These are phyloP conservation scores for Burhinus bistriatus DNA, from an alignment of 2,113 vertebrate genomes.

Conservation along the genomic window DNA sequence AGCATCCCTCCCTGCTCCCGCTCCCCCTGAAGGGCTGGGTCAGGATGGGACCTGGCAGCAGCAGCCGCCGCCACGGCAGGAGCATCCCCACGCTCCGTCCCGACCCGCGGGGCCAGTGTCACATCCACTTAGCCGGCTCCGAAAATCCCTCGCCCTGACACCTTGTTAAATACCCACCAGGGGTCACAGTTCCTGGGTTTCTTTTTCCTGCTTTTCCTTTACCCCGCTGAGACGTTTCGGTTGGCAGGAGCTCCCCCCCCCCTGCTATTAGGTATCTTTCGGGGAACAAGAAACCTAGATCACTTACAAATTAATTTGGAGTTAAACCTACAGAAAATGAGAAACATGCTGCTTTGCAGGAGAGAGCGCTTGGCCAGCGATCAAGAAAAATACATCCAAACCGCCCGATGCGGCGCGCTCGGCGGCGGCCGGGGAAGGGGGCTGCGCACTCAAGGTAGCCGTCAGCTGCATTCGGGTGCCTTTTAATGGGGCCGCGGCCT, in stretches of 20 bases:
- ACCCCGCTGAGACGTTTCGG: constrained; percentile 49
- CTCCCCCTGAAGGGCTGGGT: background rate
- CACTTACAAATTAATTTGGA: constrained; percentile 70
- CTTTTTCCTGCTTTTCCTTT: constrained; percentile 50
- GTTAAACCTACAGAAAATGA: constrained; percentile 69
- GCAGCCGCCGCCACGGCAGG: background rate
- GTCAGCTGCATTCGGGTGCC: background rate
- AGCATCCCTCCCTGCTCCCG: background rate
- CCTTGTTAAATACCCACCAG: constrained; percentile 69
- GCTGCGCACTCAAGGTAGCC: background rate
- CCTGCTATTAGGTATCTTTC: constrained; percentile 56
- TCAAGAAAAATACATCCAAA: constrained; percentile 68
- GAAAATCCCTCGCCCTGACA: constrained; percentile 54
- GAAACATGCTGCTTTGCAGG: constrained; percentile 68
- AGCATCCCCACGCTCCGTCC: background rate
- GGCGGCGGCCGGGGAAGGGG: background rate
- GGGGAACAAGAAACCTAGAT: constrained; percentile 65
- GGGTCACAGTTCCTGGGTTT: constrained; percentile 63
- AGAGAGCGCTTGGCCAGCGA: constrained; percentile 54
- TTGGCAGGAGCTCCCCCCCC: constrained; percentile 52
- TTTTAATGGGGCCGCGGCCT: background rate
- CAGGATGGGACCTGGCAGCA: background rate
- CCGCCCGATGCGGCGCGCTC: background rate
- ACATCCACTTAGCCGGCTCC: constrained; percentile 48
- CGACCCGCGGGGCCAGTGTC: constrained; percentile 1